Conservation (phyloP, 2,113 vertebrate genomes). For the Alethe castanea region DNA sequence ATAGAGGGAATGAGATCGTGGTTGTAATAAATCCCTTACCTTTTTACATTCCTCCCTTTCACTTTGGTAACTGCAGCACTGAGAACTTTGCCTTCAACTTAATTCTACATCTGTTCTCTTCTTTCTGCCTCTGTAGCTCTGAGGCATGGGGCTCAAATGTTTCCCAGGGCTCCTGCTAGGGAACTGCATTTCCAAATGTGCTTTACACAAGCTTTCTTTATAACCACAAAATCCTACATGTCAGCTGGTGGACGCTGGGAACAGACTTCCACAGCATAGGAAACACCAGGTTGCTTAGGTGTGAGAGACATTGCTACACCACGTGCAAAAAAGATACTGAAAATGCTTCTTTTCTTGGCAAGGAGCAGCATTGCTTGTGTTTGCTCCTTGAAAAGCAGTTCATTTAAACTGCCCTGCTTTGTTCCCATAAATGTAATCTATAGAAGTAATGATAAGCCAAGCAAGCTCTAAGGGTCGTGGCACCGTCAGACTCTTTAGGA, state of each 20-base stretch:
- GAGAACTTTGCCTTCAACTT: not conserved
- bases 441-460: slow-evolving; percentile 1
- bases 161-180: slow-evolving; percentile 11
- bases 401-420: not conserved
- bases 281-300: not conserved
- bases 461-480: slow-evolving; percentile 15
- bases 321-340: not conserved
- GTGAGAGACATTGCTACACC: not conserved
- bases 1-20: not conserved
- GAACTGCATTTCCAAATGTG: not conserved
- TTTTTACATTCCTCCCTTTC: slow-evolving; percentile 4
- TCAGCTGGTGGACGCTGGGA: not conserved
- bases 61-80: not conserved
- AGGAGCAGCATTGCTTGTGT: not conserved
- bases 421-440: slow-evolving; percentile 14
- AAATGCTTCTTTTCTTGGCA: not conserved
- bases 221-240: not conserved
- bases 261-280: not conserved
- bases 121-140: not conserved
- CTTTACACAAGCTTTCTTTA: not conserved
- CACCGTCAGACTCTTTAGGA: not conserved
- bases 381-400: not conserved
- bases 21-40: slow-evolving; percentile 13
- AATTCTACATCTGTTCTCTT: slow-evolving; percentile 21
- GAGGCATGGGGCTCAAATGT: not conserved